Evolutionary conservation across 2,797 vertebrate species (phyloP).

Genomic region (Nyctibius grandis): DNA sequence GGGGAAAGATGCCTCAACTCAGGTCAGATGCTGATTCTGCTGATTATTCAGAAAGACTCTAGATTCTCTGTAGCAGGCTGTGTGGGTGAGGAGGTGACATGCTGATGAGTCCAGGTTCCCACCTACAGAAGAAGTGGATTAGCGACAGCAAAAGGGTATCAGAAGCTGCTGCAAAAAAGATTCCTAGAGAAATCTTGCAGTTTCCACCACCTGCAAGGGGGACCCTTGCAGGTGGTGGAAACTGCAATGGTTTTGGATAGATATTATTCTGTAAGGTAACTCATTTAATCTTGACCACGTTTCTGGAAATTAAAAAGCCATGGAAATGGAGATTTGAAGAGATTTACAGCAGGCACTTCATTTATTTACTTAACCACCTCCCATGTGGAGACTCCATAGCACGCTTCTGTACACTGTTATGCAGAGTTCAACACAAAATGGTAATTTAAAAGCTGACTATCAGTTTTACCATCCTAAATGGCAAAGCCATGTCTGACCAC

Average conservation of each 20-base stretch:
- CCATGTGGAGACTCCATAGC: background rate
- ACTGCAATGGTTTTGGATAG: background rate
- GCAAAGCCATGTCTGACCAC: background rate
- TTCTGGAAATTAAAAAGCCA: background rate
- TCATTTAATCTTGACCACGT: background rate
- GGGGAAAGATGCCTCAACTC: background rate
- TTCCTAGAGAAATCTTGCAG: too few relatives aligned
- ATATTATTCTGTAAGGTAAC: background rate
- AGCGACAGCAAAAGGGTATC: accelerated
- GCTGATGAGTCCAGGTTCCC: background rate
- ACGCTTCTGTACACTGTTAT: background rate
- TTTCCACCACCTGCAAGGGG: too few relatives aligned
- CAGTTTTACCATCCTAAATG: background rate
- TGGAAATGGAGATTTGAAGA: background rate
- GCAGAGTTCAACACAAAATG: background rate
- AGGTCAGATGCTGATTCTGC: background rate
- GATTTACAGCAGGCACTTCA: background rate
- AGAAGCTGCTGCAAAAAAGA: background rate
- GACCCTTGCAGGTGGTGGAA: background rate
- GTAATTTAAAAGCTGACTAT: background rate
- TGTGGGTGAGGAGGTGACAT: background rate
- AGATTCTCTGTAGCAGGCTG: background rate
- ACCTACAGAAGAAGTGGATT: background rate
- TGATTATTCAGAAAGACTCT: background rate
- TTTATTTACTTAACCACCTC: background rate